Percentiles rank a stretch among this genome's conserved stretches.
phyloP scores from a whole-genome alignment of 2,797 vertebrate genomes.

The Acanthopagrus latus region DNA sequence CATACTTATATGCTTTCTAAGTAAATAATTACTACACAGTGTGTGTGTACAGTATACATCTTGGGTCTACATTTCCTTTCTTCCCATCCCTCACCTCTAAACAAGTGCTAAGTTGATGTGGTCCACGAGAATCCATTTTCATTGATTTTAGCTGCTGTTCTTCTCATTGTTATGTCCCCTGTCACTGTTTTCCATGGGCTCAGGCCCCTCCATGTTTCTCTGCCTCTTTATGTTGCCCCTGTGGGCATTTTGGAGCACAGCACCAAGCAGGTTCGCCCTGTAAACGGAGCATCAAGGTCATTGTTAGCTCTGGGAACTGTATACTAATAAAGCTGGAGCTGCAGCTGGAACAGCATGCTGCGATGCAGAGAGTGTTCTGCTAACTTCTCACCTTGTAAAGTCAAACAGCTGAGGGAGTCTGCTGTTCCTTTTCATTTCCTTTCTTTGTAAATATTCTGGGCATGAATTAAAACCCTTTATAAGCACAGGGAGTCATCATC shows the following conservation, averaged over 20 bases:
- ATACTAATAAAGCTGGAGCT: slow-evolving; percentile 52
- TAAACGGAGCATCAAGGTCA: slow-evolving; percentile 72
- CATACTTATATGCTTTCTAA: not conserved
- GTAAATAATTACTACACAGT: not conserved
- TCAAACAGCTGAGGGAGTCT: not conserved
- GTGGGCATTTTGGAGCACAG: slow-evolving; percentile 31
- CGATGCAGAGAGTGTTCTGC: not conserved
- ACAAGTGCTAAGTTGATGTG: not conserved
- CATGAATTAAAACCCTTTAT: not conserved
- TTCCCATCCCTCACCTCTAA: not conserved
- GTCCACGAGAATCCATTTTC: slow-evolving; percentile 1
- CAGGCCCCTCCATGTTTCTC: slow-evolving; percentile 10
- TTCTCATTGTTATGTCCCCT: not conserved
- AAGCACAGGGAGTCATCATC: not conserved
- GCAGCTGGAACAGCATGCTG: slow-evolving; percentile 26
- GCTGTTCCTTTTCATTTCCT: not conserved
- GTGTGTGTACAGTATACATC: not conserved
- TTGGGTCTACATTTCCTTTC: not conserved
- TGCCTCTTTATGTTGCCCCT: slow-evolving; percentile 37
- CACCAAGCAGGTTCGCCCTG: slow-evolving; percentile 34
- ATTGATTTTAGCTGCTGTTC: slow-evolving; percentile 29
- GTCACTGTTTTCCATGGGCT: slow-evolving; percentile 13
- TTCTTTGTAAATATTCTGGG: slow-evolving; percentile 14
- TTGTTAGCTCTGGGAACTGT: slow-evolving; percentile 46
- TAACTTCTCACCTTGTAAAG: slow-evolving; percentile 15